Evolutionary conservation across 2,888 invertebrate species (phyloP), one percentile per base, ranked within the genome.

Genomic region (Euclidia mi): DNA sequence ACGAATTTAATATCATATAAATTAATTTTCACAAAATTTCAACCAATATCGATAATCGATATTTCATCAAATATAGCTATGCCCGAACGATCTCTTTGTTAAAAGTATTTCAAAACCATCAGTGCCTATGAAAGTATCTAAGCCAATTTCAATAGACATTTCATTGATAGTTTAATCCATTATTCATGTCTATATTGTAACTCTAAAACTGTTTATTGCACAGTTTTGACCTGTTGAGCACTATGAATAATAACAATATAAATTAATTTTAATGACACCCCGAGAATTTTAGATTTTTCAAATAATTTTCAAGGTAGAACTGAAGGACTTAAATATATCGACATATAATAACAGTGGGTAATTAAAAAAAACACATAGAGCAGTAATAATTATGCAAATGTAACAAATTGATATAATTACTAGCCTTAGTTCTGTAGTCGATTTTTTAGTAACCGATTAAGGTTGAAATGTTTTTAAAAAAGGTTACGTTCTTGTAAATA

Each of bases 361-460:
- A 61, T 66, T 60, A 43, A 25, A 14, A 49, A 58, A 74, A 61
- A 40, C 41, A 58, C 40, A 61, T 48, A 34, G 49, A 60, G 43
- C 44, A 74, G 56, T 51, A 56, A 71, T 63, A 65, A 75, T 73
- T 71, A 73, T 73, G 73, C 60, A 73, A 68, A 75, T 65, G 56
- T 52, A 52, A 55, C 52, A 59, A 68, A 73, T 75, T 68, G 68
- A 38, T 64, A 46, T 74, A 62, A 74, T 72, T 64, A 64, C 29
- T 37, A 42, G 56, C 45, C 60, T 62, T 61, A 53, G 48, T 37
- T 49, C 38, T 10, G 34, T 35, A 25, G 38, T 32, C 14, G 40
- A 34, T 28, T 48, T 61, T 64, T 56, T 42, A 48, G 41, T 25
- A 38, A 55, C 42, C 51, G 12, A 65, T 68, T 65, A 58, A 10